Evolutionary conservation across 1,140 invertebrate genomes (phyloP), one percentile per base, ranked within the genome.

Genomic region (Drosophila cardini): DNA sequence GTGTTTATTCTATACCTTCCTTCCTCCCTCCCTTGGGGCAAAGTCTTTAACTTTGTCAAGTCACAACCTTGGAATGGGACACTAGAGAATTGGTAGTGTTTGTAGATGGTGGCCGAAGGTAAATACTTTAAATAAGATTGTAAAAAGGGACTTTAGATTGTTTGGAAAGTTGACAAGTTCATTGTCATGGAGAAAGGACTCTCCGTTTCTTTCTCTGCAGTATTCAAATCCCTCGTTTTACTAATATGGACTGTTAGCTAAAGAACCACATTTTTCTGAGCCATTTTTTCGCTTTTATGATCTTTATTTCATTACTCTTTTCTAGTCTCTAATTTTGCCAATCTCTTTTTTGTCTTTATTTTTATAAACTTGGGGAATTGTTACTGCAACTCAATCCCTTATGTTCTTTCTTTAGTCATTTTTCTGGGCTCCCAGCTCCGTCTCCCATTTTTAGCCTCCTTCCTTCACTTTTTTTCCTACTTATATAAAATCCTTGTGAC

Each of bases 11-110:
- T n/a, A n/a, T n/a, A n/a, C n/a, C n/a, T n/a, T n/a, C n/a, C n/a
- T n/a, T 10, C 15, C 21, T 26, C 21, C 16, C 16, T 45, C 45
- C 45, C 11, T 6, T 21, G 42, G 63, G 63, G 10, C 26, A 52
- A 18, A 8, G 43, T 16, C 50, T 10, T 52, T 16, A 60, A 16
- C 52, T 52, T 40, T 38, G 53, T 30, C 56, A 9, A 26, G 52
- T 63, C 53, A 53, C 43, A 21, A 30, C 32, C 34, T 3, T 2
- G 4, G 32, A 43, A 68, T 73, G 71, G 30, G 9, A 10, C 55
- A 18, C 64, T 6, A 2, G 71, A 36, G 71, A 48, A 65, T 34
- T 36, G 40, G 13, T 36, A 62, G 48, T 32, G 53, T 65, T 68
- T 60, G 53, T 21, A 50, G 34, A 36, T 60, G 60, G 18, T 10